Evolutionary conservation across 2,888 invertebrate genomes (phyloP), one percentile per base, ranked within the genome.

Genomic region (Apomyelois bistriatella): DNA sequence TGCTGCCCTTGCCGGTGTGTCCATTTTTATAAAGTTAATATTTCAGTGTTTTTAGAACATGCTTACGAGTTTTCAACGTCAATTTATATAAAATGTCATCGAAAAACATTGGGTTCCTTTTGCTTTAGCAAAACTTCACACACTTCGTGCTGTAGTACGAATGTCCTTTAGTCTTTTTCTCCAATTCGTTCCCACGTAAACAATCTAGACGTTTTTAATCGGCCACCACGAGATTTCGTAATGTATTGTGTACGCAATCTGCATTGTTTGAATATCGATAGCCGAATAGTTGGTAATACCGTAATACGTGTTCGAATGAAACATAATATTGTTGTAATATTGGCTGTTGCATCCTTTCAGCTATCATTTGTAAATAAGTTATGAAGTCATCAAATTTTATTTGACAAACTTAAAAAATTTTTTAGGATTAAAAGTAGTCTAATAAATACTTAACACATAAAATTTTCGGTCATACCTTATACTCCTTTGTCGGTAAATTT

Each of bases 121-220:
- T n/a, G n/a, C n/a, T n/a, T n/a, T n/a, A n/a, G n/a, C n/a, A n/a
- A n/a, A n/a, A n/a, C n/a, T n/a, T n/a, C n/a, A n/a, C n/a, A n/a
- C n/a, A n/a, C n/a, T n/a, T n/a, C n/a, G n/a, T 22, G 3, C 10
- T 16, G 10, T 32, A 32, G 32, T 32, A 32, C 2, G 32, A 32
- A 10, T 17, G 10, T 10, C 9, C 17, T 41, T 8, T 9, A 22
- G 41, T 3, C 3, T 41, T 3, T 9, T 22, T 22, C 41, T n/a
- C 7, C 38, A 38, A 17, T 28, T 28, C 13, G 38, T 51, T 50
- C 51, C 51, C 51, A 51, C 51, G 51, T 51, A 42, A 77, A 82
- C 82, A 85, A 79, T 77, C 65, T 55, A 63, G 59, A 10, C 63
- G 74, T 81, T 85, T 87, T 86, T 80, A 85, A 85, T 85, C 80